A percentile compares a stretch with the other conserved stretches of the same genome.
Conservation (phyloP, 2,797 vertebrate species). For the Sebastes oblongus region DNA sequence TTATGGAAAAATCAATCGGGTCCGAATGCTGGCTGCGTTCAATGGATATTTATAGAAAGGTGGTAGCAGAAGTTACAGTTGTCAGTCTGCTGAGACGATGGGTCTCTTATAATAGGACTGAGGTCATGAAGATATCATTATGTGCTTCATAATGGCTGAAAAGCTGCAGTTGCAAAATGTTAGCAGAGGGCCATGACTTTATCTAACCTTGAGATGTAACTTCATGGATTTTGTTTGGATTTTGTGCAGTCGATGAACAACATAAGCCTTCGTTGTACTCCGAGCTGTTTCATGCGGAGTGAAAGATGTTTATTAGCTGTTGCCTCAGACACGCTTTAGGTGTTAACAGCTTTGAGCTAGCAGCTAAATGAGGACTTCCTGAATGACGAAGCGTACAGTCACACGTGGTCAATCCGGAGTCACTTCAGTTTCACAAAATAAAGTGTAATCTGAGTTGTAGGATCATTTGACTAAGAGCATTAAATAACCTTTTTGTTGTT, state of each 20-base stretch:
- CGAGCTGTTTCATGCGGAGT: neutral
- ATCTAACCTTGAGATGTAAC: neutral
- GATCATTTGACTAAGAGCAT: neutral
- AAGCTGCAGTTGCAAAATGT: conserved; percentile 2
- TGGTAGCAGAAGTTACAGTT: conserved; percentile 41
- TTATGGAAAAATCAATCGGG: neutral
- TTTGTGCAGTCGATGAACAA: neutral
- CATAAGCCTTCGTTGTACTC: fast-evolving
- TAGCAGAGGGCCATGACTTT: neutral
- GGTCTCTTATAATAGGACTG: conserved; percentile 51
- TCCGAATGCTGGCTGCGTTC: conserved; percentile 7
- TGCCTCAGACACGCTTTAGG: neutral
- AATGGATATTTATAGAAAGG: conserved; percentile 51
- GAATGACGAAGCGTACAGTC: neutral
- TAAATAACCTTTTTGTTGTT: conserved; percentile 12
- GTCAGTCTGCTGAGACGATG: conserved; percentile 46
- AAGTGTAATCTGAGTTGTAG: conserved; percentile 8
- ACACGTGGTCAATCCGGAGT: neutral
- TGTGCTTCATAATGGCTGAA: conserved; percentile 32
- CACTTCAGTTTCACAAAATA: neutral
- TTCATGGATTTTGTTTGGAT: neutral
- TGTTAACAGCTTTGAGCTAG: neutral
- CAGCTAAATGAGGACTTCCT: neutral
- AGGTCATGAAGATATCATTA: conserved; percentile 47
- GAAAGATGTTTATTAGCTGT: neutral